phyloP scores from a whole-genome alignment of 2,888 invertebrate species.

The Leucoptera coffeella region DNA sequence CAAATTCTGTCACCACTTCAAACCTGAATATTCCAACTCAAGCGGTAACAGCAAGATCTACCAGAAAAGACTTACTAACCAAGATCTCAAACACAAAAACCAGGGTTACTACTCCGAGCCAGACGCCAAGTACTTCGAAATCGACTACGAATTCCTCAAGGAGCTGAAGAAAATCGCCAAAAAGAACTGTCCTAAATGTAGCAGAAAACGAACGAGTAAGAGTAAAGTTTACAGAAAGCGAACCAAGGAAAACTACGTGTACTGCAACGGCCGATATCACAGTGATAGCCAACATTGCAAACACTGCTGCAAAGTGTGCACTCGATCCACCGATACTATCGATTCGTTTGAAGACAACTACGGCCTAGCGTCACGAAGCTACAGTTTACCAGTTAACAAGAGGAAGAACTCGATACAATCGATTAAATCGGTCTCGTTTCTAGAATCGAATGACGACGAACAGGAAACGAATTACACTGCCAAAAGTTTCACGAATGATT shows the following conservation, averaged over 20 bases:
- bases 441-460: constrained; percentile 36
- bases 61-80: no score
- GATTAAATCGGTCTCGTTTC: constrained; percentile 41
- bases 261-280: constrained; percentile 32
- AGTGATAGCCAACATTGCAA: constrained; percentile 31
- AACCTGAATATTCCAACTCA: constrained; percentile 8
- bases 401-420: constrained; percentile 41
- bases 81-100: constrained; percentile 17
- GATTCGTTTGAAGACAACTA: constrained; percentile 36
- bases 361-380: constrained; percentile 28
- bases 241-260: constrained; percentile 20
- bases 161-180: constrained; percentile 35
- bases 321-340: constrained; percentile 29
- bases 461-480: constrained; percentile 45
- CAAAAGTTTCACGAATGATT: constrained; percentile 44
- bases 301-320: constrained; percentile 30
- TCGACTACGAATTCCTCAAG: constrained; percentile 41
- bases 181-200: constrained; percentile 34
- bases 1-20: constrained; percentile 24
- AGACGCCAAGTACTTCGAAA: constrained; percentile 44
- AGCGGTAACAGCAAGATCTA: constrained; percentile 8
- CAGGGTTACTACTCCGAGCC: constrained; percentile 42
- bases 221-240: constrained; percentile 8
- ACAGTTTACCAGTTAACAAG: constrained; percentile 16
- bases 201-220: constrained; percentile 7